Percentiles rank a stretch among this genome's conserved stretches.
Conservation (phyloP, 2,888 invertebrate species). For the Drosophila borealis region DNA sequence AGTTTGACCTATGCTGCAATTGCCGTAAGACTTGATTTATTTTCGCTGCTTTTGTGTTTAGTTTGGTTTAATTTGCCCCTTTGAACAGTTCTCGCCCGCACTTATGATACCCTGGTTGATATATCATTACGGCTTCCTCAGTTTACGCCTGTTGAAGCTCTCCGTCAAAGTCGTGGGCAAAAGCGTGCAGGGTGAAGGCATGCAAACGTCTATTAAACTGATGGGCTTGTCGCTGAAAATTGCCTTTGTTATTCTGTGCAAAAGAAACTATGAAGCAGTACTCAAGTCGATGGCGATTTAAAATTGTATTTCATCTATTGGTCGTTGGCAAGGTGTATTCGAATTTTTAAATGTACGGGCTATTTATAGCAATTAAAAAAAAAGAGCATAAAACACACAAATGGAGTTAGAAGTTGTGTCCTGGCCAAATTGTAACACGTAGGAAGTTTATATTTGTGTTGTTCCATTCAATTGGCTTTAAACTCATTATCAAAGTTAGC, state of each 20-base stretch:
- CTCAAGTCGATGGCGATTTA: not conserved
- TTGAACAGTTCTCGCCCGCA: not conserved
- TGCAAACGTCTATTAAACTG: not conserved
- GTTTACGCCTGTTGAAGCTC: not conserved
- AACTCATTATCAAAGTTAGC: no score
- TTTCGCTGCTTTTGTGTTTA: not conserved
- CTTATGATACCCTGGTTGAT: constrained; percentile 17
- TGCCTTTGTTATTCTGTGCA: constrained; percentile 8
- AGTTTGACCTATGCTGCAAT: constrained; percentile 60
- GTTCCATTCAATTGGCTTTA: no score
- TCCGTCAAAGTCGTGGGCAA: not conserved
- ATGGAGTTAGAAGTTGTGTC: no score
- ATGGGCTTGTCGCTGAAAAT: not conserved
- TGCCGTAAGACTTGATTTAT: not conserved
- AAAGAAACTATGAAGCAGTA: not conserved
- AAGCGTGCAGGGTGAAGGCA: not conserved
- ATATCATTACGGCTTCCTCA: not conserved
- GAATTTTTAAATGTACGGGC: not conserved
- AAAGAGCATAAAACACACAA: no score
- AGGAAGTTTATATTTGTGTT: no score
- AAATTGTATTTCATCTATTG: not conserved
- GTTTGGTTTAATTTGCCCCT: not conserved
- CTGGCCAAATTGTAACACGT: no score
- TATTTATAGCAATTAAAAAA: no score
- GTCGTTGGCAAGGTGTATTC: not conserved